A percentile compares a stretch with the other conserved stretches of the same genome.
Evolutionary conservation across 2,113 vertebrate genomes (phyloP).

Genomic region (Oxygymnocypris stewartii): DNA sequence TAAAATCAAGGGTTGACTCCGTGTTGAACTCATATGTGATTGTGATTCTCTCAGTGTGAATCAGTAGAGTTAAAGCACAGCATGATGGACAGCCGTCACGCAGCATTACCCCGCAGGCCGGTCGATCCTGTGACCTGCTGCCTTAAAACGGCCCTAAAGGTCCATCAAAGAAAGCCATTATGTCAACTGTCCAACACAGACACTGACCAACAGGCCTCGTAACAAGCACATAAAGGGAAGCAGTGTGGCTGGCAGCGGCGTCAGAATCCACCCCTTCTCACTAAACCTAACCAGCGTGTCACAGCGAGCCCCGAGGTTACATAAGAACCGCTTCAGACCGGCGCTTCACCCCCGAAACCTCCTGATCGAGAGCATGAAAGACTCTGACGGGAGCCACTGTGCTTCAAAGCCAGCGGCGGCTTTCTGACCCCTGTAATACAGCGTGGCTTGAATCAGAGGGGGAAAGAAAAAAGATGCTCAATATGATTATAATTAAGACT

Average conservation of each 20-base stretch:
- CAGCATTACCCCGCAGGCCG: constrained; percentile 16
- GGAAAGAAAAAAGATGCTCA: not conserved
- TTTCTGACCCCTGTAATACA: too few relatives aligned
- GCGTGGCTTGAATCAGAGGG: constrained; percentile 1
- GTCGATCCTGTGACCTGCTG: too few relatives aligned
- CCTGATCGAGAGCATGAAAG: not conserved
- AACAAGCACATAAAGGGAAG: constrained; percentile 33
- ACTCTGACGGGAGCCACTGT: not conserved
- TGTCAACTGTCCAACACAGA: constrained; percentile 42
- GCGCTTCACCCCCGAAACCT: not conserved
- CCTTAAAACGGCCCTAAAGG: constrained; percentile 39
- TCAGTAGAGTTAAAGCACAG: not conserved
- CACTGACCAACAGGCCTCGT: constrained; percentile 47
- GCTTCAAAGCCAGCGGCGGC: constrained; percentile 33
- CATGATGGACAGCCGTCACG: not conserved
- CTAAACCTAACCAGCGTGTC: constrained; percentile 29
- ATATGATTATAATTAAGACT: constrained; percentile 3
- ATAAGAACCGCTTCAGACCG: constrained; percentile 20
- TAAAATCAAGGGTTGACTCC: not conserved
- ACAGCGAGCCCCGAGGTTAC: constrained; percentile 42
- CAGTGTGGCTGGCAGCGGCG: constrained; percentile 4
- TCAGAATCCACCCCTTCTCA: constrained; percentile 34
- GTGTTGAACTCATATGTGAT: not conserved
- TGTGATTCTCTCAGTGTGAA: too few relatives aligned
- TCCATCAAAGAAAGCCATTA: constrained; percentile 53